Evolutionary conservation across 2,888 invertebrate genomes (phyloP).

Genomic region (Cremastobaeus sp.): DNA sequence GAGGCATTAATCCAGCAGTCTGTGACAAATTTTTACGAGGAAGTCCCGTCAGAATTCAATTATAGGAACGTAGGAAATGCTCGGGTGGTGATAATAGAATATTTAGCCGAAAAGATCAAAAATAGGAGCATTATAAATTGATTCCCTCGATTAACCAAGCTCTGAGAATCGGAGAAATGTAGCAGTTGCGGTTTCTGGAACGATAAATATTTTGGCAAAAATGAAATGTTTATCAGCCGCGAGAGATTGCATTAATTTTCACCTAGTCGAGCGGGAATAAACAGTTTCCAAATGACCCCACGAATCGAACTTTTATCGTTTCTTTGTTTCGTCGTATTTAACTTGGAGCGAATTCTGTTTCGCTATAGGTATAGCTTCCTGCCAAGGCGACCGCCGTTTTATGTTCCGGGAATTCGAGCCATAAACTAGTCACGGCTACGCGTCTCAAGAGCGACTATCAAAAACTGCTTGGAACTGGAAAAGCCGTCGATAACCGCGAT

Average conservation of each 20-base stretch:
- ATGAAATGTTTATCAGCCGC: slow-evolving; percentile 2
- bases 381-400: too few species aligned
- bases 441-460: slow-evolving; percentile 34
- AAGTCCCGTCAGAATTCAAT: slow-evolving; percentile 41
- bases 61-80: slow-evolving; percentile 43
- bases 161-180: too few species aligned
- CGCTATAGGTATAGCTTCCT: too few species aligned
- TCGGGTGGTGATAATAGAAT: slow-evolving; percentile 27
- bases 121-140: slow-evolving; percentile 23
- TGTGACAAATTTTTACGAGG: slow-evolving; percentile 55
- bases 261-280: too few species aligned
- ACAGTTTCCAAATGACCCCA: too few species aligned
- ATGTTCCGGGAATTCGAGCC: slow-evolving; percentile 40
- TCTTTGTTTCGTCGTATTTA: slow-evolving; percentile 7
- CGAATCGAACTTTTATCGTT: too few species aligned
- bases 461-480: slow-evolving; percentile 36
- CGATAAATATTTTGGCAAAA: too few species aligned
- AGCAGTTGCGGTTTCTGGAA: too few species aligned
- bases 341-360: too few species aligned
- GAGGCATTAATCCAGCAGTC: slow-evolving; percentile 38
- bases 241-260: too few species aligned
- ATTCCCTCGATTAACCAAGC: slow-evolving; percentile 10
- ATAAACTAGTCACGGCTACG: slow-evolving; percentile 42
- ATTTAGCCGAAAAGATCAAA: slow-evolving; percentile 30
- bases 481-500: slow-evolving; percentile 40